Evolutionary conservation across 2,888 invertebrate species (phyloP), one percentile per base, ranked within the genome.

Genomic region (Tachystola acroxantha): DNA sequence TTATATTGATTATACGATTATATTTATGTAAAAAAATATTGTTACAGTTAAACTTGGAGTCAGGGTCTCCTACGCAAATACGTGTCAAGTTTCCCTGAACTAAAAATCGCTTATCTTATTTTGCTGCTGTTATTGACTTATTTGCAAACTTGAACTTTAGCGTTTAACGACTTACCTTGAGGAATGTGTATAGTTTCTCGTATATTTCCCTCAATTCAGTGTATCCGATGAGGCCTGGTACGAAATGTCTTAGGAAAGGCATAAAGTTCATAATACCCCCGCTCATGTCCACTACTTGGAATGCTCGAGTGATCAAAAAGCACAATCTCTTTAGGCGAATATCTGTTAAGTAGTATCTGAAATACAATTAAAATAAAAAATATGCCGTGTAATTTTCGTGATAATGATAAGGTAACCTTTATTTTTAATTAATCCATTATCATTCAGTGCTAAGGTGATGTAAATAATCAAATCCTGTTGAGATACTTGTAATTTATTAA

Each of bases 181-280:
- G 56, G 57, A 92, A 92, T 0, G 55, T 53, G 71, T 89, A 89
- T 20, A 92, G 65, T 33, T 80, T 73, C 0, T 70, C 54, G 28
- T 90, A 78, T 10, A 88, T 85, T 1, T 64, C 56, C 42, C 81
- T 73, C 10, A 91, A 57, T 38, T 88, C 77, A 0, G 79, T 89
- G 61, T 91, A 94, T 1, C 93, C 93, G 11, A 88, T 89, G 1
- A 81, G 57, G 34, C 88, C 77, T 0, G 93, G 94, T 1, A 89
- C 84, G 1, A 94, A 33, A 57, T 89, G 88, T 36, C 93, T 84
- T 11, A 94, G 57, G 47, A 90, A 89, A 0, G 94, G 93, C 76
- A 93, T 72, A 57, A 91, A 92, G 45, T 92, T 93, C 29, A 94
- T 55, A 3, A 93, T 50, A 0, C 94, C 93, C 1, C 94, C 94